Base-by-base conservation (phyloP, 2,888 invertebrate species). In the Tipula unca region DNA sequence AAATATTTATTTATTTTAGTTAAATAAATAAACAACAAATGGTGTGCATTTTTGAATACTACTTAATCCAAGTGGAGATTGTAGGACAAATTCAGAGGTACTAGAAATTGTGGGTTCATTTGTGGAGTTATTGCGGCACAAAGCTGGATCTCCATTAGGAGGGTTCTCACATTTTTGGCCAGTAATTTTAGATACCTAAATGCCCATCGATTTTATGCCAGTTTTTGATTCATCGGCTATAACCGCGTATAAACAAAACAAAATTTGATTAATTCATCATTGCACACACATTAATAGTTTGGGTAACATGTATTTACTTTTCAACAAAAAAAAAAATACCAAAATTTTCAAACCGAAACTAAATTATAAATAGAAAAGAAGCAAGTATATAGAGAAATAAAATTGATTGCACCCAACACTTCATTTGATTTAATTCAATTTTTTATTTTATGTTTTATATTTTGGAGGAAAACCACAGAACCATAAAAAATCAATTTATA, bases 401-500 rank as follows among this genome's bases (percentile, higher is more conserved):
- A 69, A 25, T 25, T 69, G 69, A 69, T 25, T 14, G 69, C 69
- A 69, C 69, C 69, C 69, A 69, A 69, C 25, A 69, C 69, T 25
- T 69, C 10, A 69, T 13, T 69, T 25, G 10, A 69, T 69, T 48
- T 17, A 48, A 39, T 39, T 48, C 8, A 48, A 48, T 39, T 39
- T 39, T 39, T 39, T 5, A 10, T 69, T 69, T 69, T 20, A 0
- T 25, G 2, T 69, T 25, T 69, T 20, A 25, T 69, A n/a, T 69
- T 69, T 25, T 69, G 69, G 69, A 69, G 69, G 69, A 69, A 13
- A 69, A 69, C 69, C 69, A 69, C 69, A 69, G 69, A 25, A 69
- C 69, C 69, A 69, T 69, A 69, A 69, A 69, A 69, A 69, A 69
- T 69, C 69, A 69, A 69, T 69, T 69, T 69, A 69, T 25, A 69